These are phyloP conservation scores for Chelonus formosanus DNA, from an alignment of 2,888 invertebrate species.

Conservation along the genomic window DNA sequence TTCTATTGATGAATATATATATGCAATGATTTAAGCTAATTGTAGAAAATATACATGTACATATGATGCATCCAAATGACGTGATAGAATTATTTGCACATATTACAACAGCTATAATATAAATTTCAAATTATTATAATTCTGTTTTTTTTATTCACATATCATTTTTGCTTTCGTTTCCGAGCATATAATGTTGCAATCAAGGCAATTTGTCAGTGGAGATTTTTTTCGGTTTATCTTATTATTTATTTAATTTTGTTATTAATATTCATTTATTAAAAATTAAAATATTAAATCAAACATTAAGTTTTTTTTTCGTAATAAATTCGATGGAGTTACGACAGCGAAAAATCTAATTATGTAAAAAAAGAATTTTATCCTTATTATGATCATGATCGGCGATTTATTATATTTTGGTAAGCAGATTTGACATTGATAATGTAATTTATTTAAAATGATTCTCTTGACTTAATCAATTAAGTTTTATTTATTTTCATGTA, in stretches of 20 bases:
- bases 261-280: background rate
- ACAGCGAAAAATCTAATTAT: conserved; percentile 43
- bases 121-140: conserved; percentile 16
- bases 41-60: conserved; percentile 52
- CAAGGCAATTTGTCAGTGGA: conserved; percentile 17
- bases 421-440: conserved; percentile 55
- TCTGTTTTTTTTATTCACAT: conserved; percentile 6
- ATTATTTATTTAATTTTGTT: conserved; percentile 23
- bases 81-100: conserved; percentile 59
- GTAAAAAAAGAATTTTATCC: conserved; percentile 47
- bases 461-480: too few relatives aligned
- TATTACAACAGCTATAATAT: conserved; percentile 49
- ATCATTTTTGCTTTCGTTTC: conserved; percentile 23
- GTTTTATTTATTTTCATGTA: conserved; percentile 23
- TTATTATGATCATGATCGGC: conserved; percentile 45
- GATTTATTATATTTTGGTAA: conserved; percentile 53
- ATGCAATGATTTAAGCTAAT: conserved; percentile 29
- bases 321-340: conserved; percentile 5
- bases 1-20: conserved; percentile 21
- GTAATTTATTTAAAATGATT: conserved; percentile 51
- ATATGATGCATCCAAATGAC: conserved; percentile 43
- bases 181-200: conserved; percentile 27
- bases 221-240: too few relatives aligned
- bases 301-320: background rate
- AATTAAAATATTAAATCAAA: background rate